Evolutionary conservation across 2,113 vertebrate species (phyloP).

Genomic region (Puntigrus tetrazona): DNA sequence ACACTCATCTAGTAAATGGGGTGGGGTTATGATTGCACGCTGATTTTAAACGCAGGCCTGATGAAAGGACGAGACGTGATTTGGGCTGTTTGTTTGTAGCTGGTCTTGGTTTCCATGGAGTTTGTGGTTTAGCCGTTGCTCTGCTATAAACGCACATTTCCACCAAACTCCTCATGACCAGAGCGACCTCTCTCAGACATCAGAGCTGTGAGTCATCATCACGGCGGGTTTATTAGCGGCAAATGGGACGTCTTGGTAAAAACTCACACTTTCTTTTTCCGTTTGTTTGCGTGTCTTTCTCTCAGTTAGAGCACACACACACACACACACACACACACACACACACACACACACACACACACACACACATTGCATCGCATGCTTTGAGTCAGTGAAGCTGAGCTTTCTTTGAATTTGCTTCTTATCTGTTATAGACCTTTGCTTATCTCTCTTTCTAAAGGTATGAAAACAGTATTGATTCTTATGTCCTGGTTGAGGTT

Average conservation of each 20-base stretch:
- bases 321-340: too few species aligned
- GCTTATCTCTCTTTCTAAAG: background rate
- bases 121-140: constrained; percentile 11
- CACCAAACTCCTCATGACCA: constrained; percentile 1
- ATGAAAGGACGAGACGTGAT: background rate
- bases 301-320: background rate
- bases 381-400: background rate
- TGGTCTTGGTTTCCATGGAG: constrained; percentile 23
- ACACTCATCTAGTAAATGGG: background rate
- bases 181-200: background rate
- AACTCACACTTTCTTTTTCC: background rate
- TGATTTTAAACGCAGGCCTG: background rate
- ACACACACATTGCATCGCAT: background rate
- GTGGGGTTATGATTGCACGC: background rate
- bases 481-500: background rate
- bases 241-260: background rate
- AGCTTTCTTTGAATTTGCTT: background rate
- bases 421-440: background rate
- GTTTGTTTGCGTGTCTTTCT: background rate
- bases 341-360: too few species aligned
- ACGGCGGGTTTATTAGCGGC: background rate
- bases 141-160: background rate
- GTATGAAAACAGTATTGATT: background rate
- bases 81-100: background rate
- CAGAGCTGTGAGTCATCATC: constrained; percentile 1